Percentiles rank a stretch among this genome's conserved stretches.
Evolutionary conservation across 2,113 vertebrate species (phyloP).

Genomic region (Nestor notabilis): DNA sequence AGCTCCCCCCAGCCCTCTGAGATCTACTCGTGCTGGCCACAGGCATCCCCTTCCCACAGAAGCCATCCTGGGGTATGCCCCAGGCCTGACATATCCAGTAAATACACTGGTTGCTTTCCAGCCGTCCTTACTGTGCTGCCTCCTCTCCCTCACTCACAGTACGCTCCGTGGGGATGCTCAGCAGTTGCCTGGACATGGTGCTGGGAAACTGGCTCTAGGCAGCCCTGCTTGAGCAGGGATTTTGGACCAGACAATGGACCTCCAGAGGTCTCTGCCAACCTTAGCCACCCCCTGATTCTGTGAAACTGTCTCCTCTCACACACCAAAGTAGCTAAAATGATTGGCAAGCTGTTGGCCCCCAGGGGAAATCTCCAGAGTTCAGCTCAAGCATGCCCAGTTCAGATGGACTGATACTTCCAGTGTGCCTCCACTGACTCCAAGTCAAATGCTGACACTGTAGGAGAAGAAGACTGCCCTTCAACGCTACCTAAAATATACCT

Average conservation of each 20-base stretch:
- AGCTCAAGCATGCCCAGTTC: background rate
- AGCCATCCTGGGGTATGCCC: background rate
- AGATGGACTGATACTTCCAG: rapidly evolving
- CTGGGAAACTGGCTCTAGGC: background rate
- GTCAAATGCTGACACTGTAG: background rate
- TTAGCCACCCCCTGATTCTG: background rate
- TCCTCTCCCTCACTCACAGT: background rate
- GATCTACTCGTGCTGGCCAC: background rate
- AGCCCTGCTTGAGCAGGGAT: background rate
- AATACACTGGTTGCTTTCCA: rapidly evolving
- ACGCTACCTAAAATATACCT: background rate
- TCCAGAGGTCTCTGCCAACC: background rate
- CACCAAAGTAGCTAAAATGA: background rate
- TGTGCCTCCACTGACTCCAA: background rate
- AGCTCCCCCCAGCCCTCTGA: background rate
- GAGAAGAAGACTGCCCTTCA: background rate
- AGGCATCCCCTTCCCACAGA: background rate
- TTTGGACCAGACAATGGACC: background rate
- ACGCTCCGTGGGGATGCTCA: background rate
- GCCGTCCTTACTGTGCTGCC: background rate
- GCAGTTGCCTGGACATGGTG: background rate
- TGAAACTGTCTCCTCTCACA: background rate
- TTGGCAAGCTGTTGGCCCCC: background rate
- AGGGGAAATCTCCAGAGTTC: background rate
- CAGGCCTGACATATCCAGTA: background rate